Conservation (phyloP, 2,797 vertebrate species). For the Sebastes cheni region DNA sequence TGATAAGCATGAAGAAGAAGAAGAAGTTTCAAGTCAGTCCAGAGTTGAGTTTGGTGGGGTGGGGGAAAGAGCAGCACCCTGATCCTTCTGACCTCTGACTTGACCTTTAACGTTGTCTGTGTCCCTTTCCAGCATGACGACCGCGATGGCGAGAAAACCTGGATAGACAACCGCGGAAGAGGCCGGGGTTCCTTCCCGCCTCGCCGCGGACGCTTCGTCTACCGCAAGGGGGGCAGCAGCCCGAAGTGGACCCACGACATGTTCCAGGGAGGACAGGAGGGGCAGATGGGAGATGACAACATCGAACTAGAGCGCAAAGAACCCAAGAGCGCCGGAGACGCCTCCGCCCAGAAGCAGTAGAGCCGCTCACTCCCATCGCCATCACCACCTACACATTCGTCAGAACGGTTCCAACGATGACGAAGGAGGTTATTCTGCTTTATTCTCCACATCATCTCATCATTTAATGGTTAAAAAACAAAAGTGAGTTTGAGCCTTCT, state of each 20-base stretch:
- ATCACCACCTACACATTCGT: background rate
- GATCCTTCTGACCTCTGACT: background rate
- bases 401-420: background rate
- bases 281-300: constrained; percentile 87
- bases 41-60: background rate
- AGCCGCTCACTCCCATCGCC: constrained; percentile 6
- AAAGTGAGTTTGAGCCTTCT: constrained; percentile 16
- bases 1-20: background rate
- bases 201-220: constrained; percentile 91
- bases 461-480: constrained; percentile 22
- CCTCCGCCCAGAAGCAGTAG: constrained; percentile 80
- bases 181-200: constrained; percentile 89
- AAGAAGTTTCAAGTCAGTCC: background rate
- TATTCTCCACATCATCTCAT: background rate
- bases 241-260: constrained; percentile 90
- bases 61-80: background rate
- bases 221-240: constrained; percentile 83
- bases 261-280: constrained; percentile 92
- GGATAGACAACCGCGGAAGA: constrained; percentile 87
- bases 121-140: constrained; percentile 89
- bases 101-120: background rate
- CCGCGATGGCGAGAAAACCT: constrained; percentile 93
- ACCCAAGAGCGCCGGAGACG: constrained; percentile 76
- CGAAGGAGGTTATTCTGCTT: background rate
- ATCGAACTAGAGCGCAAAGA: constrained; percentile 88